Evolutionary conservation across 2,797 vertebrate genomes (phyloP).

Genomic region (Natrix natrix): DNA sequence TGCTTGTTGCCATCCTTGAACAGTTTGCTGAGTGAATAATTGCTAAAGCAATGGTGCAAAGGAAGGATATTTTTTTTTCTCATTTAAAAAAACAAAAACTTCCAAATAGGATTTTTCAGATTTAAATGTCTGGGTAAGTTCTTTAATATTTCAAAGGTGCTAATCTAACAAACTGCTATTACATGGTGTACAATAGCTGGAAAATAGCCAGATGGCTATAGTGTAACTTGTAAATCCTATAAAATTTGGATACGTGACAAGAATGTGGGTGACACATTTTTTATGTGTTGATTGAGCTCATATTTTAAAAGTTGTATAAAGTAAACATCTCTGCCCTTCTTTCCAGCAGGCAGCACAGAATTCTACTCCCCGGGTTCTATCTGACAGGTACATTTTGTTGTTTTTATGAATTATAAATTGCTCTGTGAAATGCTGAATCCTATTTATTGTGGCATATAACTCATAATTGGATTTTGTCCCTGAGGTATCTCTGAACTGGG

Average conservation of each 20-base stretch:
- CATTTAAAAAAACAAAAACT: neutral
- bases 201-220: slow-evolving; percentile 56
- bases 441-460: slow-evolving; percentile 80
- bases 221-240: slow-evolving; percentile 55
- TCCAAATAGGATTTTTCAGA: slow-evolving; percentile 34
- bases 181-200: slow-evolving; percentile 32
- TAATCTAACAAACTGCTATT: slow-evolving; percentile 47
- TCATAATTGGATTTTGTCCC: slow-evolving; percentile 79
- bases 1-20: slow-evolving; percentile 46
- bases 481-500: slow-evolving; percentile 73
- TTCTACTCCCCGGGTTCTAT: slow-evolving; percentile 74
- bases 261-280: slow-evolving; percentile 64
- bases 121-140: slow-evolving; percentile 39
- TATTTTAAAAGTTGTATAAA: slow-evolving; percentile 79
- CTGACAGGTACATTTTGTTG: slow-evolving; percentile 83
- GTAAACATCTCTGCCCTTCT: slow-evolving; percentile 80
- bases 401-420: slow-evolving; percentile 85
- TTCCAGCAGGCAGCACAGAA: slow-evolving; percentile 80
- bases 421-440: slow-evolving; percentile 78
- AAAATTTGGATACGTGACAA: slow-evolving; percentile 69
- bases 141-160: slow-evolving; percentile 46
- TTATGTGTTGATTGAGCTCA: slow-evolving; percentile 70
- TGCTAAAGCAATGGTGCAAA: slow-evolving; percentile 60
- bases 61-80: slow-evolving; percentile 25
- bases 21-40: slow-evolving; percentile 49